phyloP scores from a whole-genome alignment of 37 sponge, comb jelly and placozoan species.

The Tethya wilhelma region DNA sequence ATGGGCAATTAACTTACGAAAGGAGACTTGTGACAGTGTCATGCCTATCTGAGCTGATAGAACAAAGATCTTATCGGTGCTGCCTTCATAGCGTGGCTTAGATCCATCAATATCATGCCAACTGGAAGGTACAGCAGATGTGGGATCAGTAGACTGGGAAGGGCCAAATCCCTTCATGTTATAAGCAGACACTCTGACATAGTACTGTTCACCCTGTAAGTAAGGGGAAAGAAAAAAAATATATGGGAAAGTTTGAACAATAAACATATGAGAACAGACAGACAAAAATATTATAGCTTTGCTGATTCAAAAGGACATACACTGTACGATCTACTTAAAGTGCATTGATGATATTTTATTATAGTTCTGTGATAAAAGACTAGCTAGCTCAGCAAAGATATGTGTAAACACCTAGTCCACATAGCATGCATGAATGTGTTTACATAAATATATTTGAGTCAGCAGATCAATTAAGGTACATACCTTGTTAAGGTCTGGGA shows the following conservation, averaged over 20 bases:
- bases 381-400: too few species aligned
- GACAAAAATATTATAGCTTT: too few species aligned
- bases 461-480: neutral
- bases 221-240: neutral
- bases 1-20: constrained; percentile 26
- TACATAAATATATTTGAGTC: too few species aligned
- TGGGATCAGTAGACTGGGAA: constrained; percentile 47
- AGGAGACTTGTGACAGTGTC: neutral
- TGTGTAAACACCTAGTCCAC: too few species aligned
- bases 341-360: too few species aligned
- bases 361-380: too few species aligned
- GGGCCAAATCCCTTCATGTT: constrained; percentile 91
- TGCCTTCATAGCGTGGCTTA: constrained; percentile 72
- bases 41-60: constrained; percentile 50
- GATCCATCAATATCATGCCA: constrained; percentile 66
- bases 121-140: constrained; percentile 75
- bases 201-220: constrained; percentile 74
- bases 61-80: constrained; percentile 49
- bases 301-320: neutral
- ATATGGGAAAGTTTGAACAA: neutral
- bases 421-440: too few species aligned
- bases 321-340: neutral
- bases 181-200: constrained; percentile 85
- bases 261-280: neutral
- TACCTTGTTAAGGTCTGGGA: constrained; percentile 75